Evolutionary conservation across 2,113 vertebrate species (phyloP).

Genomic region (Dendrocopos noguchii): DNA sequence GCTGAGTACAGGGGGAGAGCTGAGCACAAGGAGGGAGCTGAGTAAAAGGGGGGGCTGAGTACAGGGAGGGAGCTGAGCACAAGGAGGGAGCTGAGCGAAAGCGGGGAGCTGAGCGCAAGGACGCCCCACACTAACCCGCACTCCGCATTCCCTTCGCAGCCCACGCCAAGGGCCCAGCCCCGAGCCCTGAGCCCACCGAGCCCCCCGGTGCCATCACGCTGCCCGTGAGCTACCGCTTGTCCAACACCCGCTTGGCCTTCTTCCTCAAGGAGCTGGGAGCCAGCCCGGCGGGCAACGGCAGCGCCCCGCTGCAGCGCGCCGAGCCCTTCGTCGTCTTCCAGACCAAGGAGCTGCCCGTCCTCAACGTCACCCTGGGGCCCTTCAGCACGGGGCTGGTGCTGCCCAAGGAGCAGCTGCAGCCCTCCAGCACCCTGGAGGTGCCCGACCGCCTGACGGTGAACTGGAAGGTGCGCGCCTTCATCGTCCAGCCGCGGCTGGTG

Average conservation of each 20-base stretch:
- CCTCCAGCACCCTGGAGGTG: conserved; percentile 91
- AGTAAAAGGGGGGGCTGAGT: too few species aligned
- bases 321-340: conserved; percentile 98
- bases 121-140: accelerated
- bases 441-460: conserved; percentile 91
- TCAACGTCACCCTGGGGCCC: conserved; percentile 93
- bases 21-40: too few species aligned
- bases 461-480: conserved; percentile 98
- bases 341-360: conserved; percentile 92
- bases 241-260: conserved; percentile 93
- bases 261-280: conserved; percentile 87
- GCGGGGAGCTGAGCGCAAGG: too few species aligned
- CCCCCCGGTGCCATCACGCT: conserved; percentile 77
- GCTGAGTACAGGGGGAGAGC: too few species aligned
- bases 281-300: conserved; percentile 54
- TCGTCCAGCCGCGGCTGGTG: conserved; percentile 88
- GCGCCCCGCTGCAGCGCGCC: conserved; percentile 80
- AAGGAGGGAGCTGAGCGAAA: too few species aligned
- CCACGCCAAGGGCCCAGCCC: conserved; percentile 80
- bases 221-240: conserved; percentile 93
- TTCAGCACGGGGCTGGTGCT: conserved; percentile 89
- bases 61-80: too few species aligned
- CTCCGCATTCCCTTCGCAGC: conserved; percentile 59
- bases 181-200: conserved; percentile 81
- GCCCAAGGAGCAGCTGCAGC: conserved; percentile 93